Percentiles rank a stretch among this genome's conserved stretches.
Conservation (phyloP, 2,888 invertebrate species). For the Antheraea yamamai region DNA sequence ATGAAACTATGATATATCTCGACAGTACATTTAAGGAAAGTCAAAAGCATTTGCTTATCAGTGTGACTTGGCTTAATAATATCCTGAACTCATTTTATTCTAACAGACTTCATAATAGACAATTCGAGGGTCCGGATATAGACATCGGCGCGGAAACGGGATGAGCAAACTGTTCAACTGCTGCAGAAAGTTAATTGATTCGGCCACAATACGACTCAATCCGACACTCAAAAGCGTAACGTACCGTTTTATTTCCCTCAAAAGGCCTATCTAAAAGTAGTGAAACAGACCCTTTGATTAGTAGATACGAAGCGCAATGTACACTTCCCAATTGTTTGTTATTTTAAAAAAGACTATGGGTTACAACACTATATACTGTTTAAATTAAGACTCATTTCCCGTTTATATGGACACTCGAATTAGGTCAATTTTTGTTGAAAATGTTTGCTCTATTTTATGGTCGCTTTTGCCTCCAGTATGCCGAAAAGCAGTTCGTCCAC, state of each 20-base stretch:
- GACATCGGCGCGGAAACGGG: conserved; percentile 42
- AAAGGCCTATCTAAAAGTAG: conserved; percentile 44
- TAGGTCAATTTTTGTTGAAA: conserved; percentile 1
- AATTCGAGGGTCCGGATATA: conserved; percentile 17
- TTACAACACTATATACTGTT: conserved; percentile 27
- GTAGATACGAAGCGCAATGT: conserved; percentile 46
- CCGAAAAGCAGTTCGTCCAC: background rate
- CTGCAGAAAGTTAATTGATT: conserved; percentile 54
- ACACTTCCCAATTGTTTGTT: conserved; percentile 44
- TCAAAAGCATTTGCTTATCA: background rate
- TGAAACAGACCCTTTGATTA: conserved; percentile 53
- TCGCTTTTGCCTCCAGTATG: background rate
- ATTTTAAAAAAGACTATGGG: conserved; percentile 36
- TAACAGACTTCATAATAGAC: conserved; percentile 24
- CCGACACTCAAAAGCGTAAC: conserved; percentile 41
- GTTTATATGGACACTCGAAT: background rate
- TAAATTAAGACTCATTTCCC: background rate
- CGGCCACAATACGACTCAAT: conserved; percentile 41
- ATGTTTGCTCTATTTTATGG: background rate
- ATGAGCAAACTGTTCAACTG: conserved; percentile 46
- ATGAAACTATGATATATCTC: background rate
- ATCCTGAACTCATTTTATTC: conserved; percentile 7
- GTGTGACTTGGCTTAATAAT: background rate
- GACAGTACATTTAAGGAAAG: background rate
- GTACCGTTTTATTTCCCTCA: conserved; percentile 51